Evolutionary conservation across 2,888 invertebrate species (phyloP), one percentile per base, ranked within the genome.

Genomic region (Thereva unica): DNA sequence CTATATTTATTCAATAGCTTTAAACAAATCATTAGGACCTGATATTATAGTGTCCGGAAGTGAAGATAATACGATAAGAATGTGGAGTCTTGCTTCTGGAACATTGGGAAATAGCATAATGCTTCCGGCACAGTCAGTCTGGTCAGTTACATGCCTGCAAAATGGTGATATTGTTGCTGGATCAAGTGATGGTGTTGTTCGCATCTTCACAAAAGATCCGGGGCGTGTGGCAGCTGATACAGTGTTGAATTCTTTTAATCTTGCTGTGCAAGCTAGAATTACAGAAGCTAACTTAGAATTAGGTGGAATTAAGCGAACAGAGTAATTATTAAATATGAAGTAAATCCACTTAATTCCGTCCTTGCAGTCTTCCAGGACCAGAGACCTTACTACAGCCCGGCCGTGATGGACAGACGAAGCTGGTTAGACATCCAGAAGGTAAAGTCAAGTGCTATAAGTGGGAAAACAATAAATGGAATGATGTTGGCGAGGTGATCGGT

Each of bases 111-210:
- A 68, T 0, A 72, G 78, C 0, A 74, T 83, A 0, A 82, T 85
- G 38, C 75, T 80, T 70, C 97, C 98, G 0, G 89, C 92, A 0
- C 89, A 92, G 70, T 95, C 95, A 0, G 89, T 97, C 1, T 99
- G 99, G 99, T 83, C 86, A 23, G 91, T 95, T 1, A 84, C 88
- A 9, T 86, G 89, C 64, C 82, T 97, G 34, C 82, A 85, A 5
- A 96, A 97, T 80, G 92, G 92, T 1, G 97, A 98, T 79, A 87
- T 99, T 74, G 93, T 92, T 10, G 88, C 93, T 45, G 98, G 95
- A 68, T 84, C 82, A 66, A 95, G 94, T 82, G 97, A 98, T 79
- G 95, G 95, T 0, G 76, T 91, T 1, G 85, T 97, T 0, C 85
- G 97, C 67, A 87, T 98, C 47, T 97, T 97, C 77, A 92, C 93